These are phyloP conservation scores for Antheraea assamensis DNA, from an alignment of 2,888 invertebrate species.

Conservation along the genomic window DNA sequence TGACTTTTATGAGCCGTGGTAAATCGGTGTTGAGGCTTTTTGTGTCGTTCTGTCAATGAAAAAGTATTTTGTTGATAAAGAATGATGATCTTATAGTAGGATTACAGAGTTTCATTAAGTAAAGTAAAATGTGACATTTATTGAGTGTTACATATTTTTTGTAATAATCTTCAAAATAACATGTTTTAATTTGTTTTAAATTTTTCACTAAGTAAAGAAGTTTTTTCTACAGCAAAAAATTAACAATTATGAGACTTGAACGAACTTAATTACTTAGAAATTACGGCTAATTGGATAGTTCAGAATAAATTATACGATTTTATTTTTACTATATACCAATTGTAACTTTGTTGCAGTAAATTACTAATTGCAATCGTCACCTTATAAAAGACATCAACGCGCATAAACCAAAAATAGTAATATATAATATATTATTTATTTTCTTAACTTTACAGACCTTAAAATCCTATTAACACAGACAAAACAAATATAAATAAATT, in stretches of 20 bases:
- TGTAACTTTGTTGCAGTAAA: background rate
- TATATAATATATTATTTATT: slow-evolving; percentile 7
- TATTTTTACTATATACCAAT: background rate
- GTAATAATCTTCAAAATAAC: too few relatives aligned
- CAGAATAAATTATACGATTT: background rate
- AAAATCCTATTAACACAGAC: background rate
- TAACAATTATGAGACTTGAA: background rate
- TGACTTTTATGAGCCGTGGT: slow-evolving; percentile 62
- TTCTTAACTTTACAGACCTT: background rate
- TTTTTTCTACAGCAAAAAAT: too few relatives aligned
- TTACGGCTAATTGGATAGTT: background rate
- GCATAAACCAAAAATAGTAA: slow-evolving; percentile 19
- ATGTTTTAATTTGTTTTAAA: too few relatives aligned
- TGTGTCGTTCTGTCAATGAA: slow-evolving; percentile 56
- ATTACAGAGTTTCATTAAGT: slow-evolving; percentile 9
- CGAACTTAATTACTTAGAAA: background rate
- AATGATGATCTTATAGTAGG: slow-evolving; percentile 12
- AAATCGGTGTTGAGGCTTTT: slow-evolving; percentile 59
- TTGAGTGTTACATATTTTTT: background rate
- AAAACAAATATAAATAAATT: background rate
- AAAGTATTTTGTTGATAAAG: slow-evolving; percentile 21
- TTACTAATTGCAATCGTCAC: background rate
- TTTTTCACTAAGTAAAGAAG: too few relatives aligned
- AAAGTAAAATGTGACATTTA: background rate
- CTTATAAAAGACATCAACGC: slow-evolving; percentile 56